Base-by-base conservation (phyloP, 2,888 invertebrate genomes). In the Limnephilus lunatus region DNA sequence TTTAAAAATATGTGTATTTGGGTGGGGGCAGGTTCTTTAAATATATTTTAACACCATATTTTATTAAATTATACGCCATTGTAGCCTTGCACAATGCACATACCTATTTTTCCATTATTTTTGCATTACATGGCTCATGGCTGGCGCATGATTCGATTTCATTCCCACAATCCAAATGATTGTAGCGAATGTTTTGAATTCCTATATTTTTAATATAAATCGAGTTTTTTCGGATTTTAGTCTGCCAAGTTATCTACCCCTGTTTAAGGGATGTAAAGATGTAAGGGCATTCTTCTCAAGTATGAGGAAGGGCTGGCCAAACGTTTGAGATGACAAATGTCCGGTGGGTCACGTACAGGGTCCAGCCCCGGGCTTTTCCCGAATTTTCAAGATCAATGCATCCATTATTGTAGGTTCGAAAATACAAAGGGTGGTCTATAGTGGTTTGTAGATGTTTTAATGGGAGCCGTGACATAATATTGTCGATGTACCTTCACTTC, bases 381-480 rank as follows among this genome's bases (percentile, higher is more conserved):
- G 39, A 91, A 91, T 91, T 91, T 91, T 91, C 91, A 89, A 85
- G 89, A 85, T 91, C 89, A 91, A 68, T 68, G 89, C 39, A 89
- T 89, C 68, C 85, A 32, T 91, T 91, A 91, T 87, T 91, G 39
- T 15, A 88, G 81, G n/a, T 81, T 35, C 25, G 81, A 31, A 53
- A 53, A 89, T n/a, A 81, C 81, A 81, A 80, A 89, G 80, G 89
- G 68, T 80, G 81, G 15, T 25, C 25, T 89, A 25, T 39, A 81
- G 89, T 80, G 86, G 81, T 80, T 39, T 85, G 85, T 85, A 32
- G 25, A 25, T 25, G 39, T 39, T 32, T n/a, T n/a, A 68, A 68
- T 68, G 68, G n/a, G 25, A 9, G 68, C 68, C 68, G 1, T 68
- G 68, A 68, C 68, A 25, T 25, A 68, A 68, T 68, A 68, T 25